Conservation (phyloP, 2,888 invertebrate species). For the Agonopterix arenella region DNA sequence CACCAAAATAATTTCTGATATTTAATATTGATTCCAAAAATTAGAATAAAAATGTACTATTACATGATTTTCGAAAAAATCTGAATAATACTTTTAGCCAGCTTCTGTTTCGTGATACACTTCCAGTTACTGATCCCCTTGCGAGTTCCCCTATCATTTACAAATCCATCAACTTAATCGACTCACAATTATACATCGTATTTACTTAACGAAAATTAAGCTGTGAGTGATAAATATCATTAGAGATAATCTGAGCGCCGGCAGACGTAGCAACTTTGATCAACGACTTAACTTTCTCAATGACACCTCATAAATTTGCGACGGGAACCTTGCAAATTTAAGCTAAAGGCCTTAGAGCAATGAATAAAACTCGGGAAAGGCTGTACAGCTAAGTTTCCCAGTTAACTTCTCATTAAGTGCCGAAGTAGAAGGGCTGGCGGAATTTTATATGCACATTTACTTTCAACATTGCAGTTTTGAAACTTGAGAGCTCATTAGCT, state of each 20-base stretch:
- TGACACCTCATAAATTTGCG: slow-evolving; percentile 52
- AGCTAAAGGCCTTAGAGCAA: slow-evolving; percentile 41
- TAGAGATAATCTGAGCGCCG: slow-evolving; percentile 36
- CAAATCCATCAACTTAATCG: slow-evolving; percentile 9
- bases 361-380: slow-evolving; percentile 52
- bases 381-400: slow-evolving; percentile 37
- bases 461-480: slow-evolving; percentile 3
- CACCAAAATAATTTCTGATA: too few species aligned
- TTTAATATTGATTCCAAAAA: too few species aligned
- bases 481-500: background rate
- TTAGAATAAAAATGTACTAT: too few species aligned
- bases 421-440: slow-evolving; percentile 11
- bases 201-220: slow-evolving; percentile 31
- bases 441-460: slow-evolving; percentile 16
- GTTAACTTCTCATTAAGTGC: slow-evolving; percentile 48
- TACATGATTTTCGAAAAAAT: too few species aligned
- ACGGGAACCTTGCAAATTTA: slow-evolving; percentile 35
- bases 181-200: slow-evolving; percentile 21
- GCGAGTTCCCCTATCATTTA: background rate
- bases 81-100: too few species aligned
- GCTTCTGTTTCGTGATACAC: too few species aligned
- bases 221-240: slow-evolving; percentile 35
- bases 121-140: too few species aligned
- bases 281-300: slow-evolving; percentile 49
- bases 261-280: slow-evolving; percentile 19